Evolutionary conservation across 2,888 invertebrate species (phyloP), one percentile per base, ranked within the genome.

Genomic region (Nomada fucata): DNA sequence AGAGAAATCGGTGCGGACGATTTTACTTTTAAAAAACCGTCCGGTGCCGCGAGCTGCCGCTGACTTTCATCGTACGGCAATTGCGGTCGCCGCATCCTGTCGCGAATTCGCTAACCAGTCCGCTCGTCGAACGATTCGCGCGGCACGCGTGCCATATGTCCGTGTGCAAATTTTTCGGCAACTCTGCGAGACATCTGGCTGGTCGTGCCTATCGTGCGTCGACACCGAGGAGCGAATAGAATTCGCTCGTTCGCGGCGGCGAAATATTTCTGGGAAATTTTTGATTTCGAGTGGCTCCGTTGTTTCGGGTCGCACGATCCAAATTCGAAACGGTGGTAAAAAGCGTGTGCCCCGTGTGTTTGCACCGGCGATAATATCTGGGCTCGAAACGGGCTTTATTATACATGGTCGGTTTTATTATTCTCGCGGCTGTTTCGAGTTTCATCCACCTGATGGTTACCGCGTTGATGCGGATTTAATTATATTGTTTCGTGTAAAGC

Each of bases 31-130:
- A 72, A n/a, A 36, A n/a, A 20, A 26, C 13, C 13, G 13, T 53
- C 52, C 0, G 18, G 10, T 57, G 23, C 7, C 23, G 11, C 67
- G 42, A 23, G 42, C 26, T 26, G 26, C 69, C n/a, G 70, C 69
- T 26, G 70, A 63, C 76, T 70, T 69, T 76, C 57, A 71, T 74
- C 59, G 65, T 57, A 15, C 60, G 73, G 76, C 79, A 61, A 82
- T 81, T 83, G 84, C 64, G 84, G 87, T 86, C 80, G 73, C 78
- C 76, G 83, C 75, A 79, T 85, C 79, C 82, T 82, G 85, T 69
- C 70, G 70, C 72, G 76, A 80, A 85, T 87, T 82, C 82, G 68
- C 79, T 44, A 47, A 47, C 47, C 36, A 47, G 52, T 76, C 55
- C 55, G 63, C 29, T 44, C 52, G 52, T 55, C n/a, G 68, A 64